These are phyloP conservation scores for Pegea sp. DNA, from an alignment of 23 tunicate species.

Conservation along the genomic window DNA sequence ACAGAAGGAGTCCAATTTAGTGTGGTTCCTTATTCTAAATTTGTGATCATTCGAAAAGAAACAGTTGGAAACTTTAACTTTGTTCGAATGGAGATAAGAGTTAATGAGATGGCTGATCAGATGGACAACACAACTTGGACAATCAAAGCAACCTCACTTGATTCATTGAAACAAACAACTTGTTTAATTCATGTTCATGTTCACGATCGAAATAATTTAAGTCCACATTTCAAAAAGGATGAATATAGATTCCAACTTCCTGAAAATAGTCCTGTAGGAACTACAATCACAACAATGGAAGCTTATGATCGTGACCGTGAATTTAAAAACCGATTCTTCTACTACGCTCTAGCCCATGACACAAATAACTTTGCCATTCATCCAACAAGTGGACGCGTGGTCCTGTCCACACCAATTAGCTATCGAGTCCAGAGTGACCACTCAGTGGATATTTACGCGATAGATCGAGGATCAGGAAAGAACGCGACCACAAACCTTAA, in stretches of 20 bases:
- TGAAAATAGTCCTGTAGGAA: constrained; percentile 29
- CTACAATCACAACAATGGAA: constrained; percentile 10
- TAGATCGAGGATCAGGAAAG: constrained; percentile 16
- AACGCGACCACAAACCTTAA: constrained; percentile 13
- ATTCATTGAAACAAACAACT: constrained; percentile 3
- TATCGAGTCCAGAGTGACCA: constrained; percentile 15
- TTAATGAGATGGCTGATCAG: neutral
- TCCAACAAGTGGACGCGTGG: constrained; percentile 36
- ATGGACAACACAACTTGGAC: neutral
- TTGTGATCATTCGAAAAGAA: constrained; percentile 2
- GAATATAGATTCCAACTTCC: constrained; percentile 17
- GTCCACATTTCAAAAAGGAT: constrained; percentile 22
- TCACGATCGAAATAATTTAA: constrained; percentile 23
- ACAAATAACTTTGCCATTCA: constrained; percentile 45
- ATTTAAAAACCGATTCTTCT: constrained; percentile 17
- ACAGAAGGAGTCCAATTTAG: constrained; percentile 9
- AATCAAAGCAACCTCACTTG: constrained; percentile 11
- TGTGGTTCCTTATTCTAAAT: neutral
- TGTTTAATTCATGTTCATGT: constrained; percentile 24
- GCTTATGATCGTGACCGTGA: constrained; percentile 45
- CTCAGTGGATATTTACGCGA: constrained; percentile 15
- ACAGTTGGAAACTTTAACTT: constrained; percentile 31
- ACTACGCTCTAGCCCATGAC: constrained; percentile 13
- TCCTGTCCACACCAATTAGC: constrained; percentile 13
- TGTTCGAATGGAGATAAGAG: constrained; percentile 10